These are phyloP conservation scores for Melanerpes aurifrons DNA, from an alignment of 2,113 vertebrate genomes.

Conservation along the genomic window DNA sequence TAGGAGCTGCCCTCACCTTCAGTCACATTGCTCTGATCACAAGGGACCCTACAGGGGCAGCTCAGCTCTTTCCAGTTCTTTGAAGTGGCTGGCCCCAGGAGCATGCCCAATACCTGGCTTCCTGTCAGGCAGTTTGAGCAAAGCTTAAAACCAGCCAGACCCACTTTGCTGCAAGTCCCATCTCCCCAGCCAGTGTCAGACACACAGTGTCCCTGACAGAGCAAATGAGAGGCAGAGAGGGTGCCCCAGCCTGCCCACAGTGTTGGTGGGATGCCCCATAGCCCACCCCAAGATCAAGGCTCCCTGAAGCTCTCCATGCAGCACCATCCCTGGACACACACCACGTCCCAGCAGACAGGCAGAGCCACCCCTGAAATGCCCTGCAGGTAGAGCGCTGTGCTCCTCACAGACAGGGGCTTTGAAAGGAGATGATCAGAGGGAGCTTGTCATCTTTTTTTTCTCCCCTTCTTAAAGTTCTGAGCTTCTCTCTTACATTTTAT, in stretches of 20 bases:
- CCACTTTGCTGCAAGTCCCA: background rate
- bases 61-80: background rate
- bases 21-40: fast-evolving
- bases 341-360: fast-evolving
- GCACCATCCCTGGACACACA: fast-evolving
- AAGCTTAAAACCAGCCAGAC: background rate
- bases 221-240: background rate
- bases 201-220: fast-evolving
- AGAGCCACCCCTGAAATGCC: background rate
- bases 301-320: background rate
- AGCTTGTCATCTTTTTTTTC: background rate
- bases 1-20: background rate
- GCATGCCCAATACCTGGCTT: fast-evolving
- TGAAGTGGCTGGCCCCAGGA: background rate
- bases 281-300: background rate
- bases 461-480: slow-evolving; percentile 51
- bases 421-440: slow-evolving; percentile 35
- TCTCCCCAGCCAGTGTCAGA: fast-evolving
- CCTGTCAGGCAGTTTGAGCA: background rate
- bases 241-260: background rate
- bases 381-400: background rate
- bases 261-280: fast-evolving
- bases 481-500: slow-evolving; percentile 54
- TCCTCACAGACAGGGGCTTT: background rate
- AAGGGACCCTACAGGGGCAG: background rate